Conservation (phyloP, 2,797 vertebrate species). For the Chelon labrosus region DNA sequence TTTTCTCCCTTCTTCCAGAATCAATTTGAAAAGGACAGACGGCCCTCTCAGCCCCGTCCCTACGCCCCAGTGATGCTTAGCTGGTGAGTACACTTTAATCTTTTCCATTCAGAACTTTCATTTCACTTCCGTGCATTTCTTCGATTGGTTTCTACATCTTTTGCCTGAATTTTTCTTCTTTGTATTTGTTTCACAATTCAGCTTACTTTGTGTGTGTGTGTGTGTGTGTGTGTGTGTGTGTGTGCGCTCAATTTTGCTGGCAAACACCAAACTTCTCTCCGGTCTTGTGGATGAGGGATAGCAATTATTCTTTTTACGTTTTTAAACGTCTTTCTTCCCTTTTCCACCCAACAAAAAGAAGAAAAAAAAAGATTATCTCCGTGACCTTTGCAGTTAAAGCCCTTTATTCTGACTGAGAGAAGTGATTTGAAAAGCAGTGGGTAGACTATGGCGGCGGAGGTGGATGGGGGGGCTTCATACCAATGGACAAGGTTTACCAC, state of each 20-base stretch:
- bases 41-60: constrained; percentile 60
- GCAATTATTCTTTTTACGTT: constrained; percentile 16
- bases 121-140: constrained; percentile 20
- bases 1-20: constrained; percentile 66
- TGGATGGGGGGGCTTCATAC: constrained; percentile 19
- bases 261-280: constrained; percentile 29
- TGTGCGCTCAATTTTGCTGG: constrained; percentile 2
- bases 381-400: constrained; percentile 59
- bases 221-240: too few relatives aligned
- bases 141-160: constrained; percentile 4
- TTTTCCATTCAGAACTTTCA: constrained; percentile 21
- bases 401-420: constrained; percentile 64
- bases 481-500: constrained; percentile 36
- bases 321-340: constrained; percentile 3
- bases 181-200: not conserved
- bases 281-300: constrained; percentile 14
- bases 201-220: too few relatives aligned
- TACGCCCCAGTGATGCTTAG: constrained; percentile 87
- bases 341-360: not conserved
- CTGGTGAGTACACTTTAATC: constrained; percentile 80
- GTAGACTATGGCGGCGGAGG: constrained; percentile 28
- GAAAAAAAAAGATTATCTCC: constrained; percentile 1
- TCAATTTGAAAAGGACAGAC: constrained; percentile 82
- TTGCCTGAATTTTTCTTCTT: constrained; percentile 5
- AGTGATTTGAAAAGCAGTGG: constrained; percentile 69